A percentile compares a stretch with the other conserved stretches of the same genome.
These are phyloP conservation scores for Hylaea fasciaria DNA, from an alignment of 2,888 invertebrate species.

Conservation along the genomic window DNA sequence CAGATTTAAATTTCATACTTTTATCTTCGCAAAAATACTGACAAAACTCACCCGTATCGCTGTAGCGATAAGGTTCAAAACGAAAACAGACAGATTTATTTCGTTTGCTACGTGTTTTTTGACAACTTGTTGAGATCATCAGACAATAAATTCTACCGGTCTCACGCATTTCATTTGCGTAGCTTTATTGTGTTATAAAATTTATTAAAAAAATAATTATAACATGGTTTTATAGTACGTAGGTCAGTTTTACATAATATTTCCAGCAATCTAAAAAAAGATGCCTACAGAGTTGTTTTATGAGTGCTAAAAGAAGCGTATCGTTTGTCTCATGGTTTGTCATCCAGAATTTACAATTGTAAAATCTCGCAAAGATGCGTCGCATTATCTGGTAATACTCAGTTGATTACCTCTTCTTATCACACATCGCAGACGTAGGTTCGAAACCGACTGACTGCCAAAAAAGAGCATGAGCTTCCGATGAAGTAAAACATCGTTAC, in stretches of 20 bases:
- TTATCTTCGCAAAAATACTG: slow-evolving; percentile 1
- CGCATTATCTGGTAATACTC: too few species aligned
- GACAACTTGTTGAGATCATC: slow-evolving; percentile 21
- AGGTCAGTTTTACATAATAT: not conserved
- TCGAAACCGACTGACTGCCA: too few species aligned
- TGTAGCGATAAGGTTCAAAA: slow-evolving; percentile 10
- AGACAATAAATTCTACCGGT: slow-evolving; percentile 23
- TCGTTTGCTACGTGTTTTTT: slow-evolving; percentile 10
- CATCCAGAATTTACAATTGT: too few species aligned
- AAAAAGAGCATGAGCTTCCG: too few species aligned
- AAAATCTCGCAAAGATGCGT: too few species aligned
- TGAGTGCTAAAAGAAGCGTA: too few species aligned
- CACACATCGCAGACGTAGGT: too few species aligned
- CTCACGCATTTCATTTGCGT: slow-evolving; percentile 9
- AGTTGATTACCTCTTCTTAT: too few species aligned
- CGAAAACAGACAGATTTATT: not conserved
- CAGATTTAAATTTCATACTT: slow-evolving; percentile 12
- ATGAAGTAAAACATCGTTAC: too few species aligned
- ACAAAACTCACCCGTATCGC: slow-evolving; percentile 26
- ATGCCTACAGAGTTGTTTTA: too few species aligned
- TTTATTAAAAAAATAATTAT: not conserved
- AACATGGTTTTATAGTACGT: not conserved
- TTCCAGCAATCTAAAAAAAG: too few species aligned
- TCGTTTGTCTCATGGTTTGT: too few species aligned
- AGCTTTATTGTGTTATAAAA: slow-evolving; percentile 2